These are phyloP conservation scores for Catocala fraxini DNA, from an alignment of 2,888 invertebrate genomes.

Conservation along the genomic window DNA sequence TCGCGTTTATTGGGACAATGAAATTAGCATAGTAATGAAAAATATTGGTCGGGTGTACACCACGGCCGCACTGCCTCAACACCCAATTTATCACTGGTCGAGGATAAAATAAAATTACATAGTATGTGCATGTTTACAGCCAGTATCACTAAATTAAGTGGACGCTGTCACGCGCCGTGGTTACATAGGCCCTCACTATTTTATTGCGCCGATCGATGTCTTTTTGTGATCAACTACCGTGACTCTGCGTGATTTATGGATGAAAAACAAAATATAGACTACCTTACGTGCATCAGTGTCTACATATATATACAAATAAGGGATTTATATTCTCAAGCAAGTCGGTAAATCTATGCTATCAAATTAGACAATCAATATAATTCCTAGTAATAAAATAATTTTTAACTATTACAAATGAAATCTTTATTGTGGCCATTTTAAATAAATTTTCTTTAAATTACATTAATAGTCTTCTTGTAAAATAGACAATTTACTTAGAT, in stretches of 20 bases:
- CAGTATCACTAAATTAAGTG: conserved; percentile 58
- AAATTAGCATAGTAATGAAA: conserved; percentile 87
- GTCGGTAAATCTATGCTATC: too few relatives aligned
- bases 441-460: too few relatives aligned
- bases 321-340: too few relatives aligned
- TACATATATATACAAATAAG: too few relatives aligned
- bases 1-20: conserved; percentile 84
- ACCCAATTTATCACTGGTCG: conserved; percentile 70
- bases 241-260: conserved; percentile 28
- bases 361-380: too few relatives aligned
- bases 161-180: conserved; percentile 48
- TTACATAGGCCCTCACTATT: conserved; percentile 45
- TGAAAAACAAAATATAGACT: conserved; percentile 11
- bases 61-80: conserved; percentile 60
- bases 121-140: conserved; percentile 52
- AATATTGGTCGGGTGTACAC: conserved; percentile 77
- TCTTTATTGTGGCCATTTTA: too few relatives aligned
- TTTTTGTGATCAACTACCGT: conserved; percentile 38
- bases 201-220: conserved; percentile 37
- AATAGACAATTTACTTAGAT: conserved; percentile 16
- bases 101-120: conserved; percentile 69
- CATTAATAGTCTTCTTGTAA: not conserved
- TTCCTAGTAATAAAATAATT: too few relatives aligned
- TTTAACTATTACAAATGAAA: too few relatives aligned
- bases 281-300: too few relatives aligned